Conservation (phyloP, 2,797 vertebrate genomes). For the Galaxias olidus region DNA sequence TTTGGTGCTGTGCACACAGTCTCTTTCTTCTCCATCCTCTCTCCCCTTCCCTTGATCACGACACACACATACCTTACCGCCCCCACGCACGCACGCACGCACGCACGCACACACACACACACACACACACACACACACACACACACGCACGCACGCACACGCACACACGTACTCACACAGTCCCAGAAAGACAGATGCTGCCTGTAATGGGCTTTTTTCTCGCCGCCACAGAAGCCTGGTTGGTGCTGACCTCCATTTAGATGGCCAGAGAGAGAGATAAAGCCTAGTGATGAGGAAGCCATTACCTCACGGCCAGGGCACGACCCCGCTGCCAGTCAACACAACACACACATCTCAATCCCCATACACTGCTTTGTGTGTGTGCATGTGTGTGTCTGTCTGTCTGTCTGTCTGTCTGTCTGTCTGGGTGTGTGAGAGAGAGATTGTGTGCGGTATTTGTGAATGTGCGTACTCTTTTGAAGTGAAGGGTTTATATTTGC, state of each 20-base stretch:
- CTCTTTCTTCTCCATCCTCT: too few relatives aligned
- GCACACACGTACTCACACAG: slow-evolving; percentile 1
- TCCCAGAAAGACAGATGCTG: slow-evolving; percentile 35
- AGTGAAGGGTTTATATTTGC: too few relatives aligned
- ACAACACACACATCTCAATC: slow-evolving; percentile 48
- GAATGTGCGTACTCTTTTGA: not conserved
- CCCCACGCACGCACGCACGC: not conserved
- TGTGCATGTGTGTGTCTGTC: slow-evolving; percentile 11
- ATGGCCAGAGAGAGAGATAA: slow-evolving; percentile 63
- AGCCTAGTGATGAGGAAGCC: slow-evolving; percentile 63
- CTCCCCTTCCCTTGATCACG: too few relatives aligned
- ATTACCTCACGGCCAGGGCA: slow-evolving; percentile 58
- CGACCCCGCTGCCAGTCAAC: slow-evolving; percentile 17
- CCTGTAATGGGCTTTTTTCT: slow-evolving; percentile 56
- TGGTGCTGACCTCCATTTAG: slow-evolving; percentile 72
- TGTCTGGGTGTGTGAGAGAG: not conserved
- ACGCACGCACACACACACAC: not conserved
- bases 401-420: slow-evolving; percentile 3
- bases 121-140: slow-evolving; percentile 20
- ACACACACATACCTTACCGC: not conserved
- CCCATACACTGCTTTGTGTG: slow-evolving; percentile 11
- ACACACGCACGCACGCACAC: slow-evolving; percentile 16
- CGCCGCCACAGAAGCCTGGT: slow-evolving; percentile 37
- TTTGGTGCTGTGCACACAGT: too few relatives aligned
- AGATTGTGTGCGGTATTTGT: not conserved